These are phyloP conservation scores for Machimus rusticus DNA, from an alignment of 2,888 invertebrate genomes.

Conservation along the genomic window DNA sequence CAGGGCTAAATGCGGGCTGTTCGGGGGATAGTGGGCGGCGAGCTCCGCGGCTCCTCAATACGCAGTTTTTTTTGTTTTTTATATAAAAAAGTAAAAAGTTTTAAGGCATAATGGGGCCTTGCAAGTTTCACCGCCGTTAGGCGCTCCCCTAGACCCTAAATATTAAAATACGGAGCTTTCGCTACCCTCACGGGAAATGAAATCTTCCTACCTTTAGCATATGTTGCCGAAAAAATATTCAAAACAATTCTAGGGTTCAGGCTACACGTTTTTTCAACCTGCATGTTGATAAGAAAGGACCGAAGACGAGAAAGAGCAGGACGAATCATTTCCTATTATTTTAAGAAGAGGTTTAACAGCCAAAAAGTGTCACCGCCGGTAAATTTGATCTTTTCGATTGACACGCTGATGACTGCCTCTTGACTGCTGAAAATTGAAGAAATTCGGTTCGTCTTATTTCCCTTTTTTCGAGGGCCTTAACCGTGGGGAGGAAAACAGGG, in stretches of 20 bases:
- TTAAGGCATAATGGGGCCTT: not conserved
- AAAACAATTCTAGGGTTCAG: not conserved
- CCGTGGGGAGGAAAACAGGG: not conserved
- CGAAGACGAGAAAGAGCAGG: not conserved
- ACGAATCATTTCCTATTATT: not conserved
- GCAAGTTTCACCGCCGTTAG: not conserved
- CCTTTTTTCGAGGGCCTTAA: not conserved
- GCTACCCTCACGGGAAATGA: not conserved
- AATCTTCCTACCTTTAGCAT: not conserved
- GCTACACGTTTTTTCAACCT: not conserved
- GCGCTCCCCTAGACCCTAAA: not conserved
- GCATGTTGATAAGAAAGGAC: not conserved
- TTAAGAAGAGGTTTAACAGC: not conserved
- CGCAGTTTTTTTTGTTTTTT: slow-evolving; percentile 2
- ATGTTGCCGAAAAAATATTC: not conserved
- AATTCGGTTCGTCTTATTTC: not conserved
- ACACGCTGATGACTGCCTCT: not conserved
- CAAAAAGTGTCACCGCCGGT: not conserved
- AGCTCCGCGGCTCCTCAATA: not conserved
- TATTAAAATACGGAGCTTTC: not conserved
- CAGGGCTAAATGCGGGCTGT: not conserved
- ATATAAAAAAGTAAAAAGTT: not conserved
- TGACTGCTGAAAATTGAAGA: not conserved
- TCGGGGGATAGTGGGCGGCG: slow-evolving; percentile 8
- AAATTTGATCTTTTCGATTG: not conserved